Percentiles rank a stretch among this genome's conserved stretches.
These are phyloP conservation scores for Heteractis magnifica DNA, from an alignment of 92 coral and sea anemone genomes.

Conservation along the genomic window DNA sequence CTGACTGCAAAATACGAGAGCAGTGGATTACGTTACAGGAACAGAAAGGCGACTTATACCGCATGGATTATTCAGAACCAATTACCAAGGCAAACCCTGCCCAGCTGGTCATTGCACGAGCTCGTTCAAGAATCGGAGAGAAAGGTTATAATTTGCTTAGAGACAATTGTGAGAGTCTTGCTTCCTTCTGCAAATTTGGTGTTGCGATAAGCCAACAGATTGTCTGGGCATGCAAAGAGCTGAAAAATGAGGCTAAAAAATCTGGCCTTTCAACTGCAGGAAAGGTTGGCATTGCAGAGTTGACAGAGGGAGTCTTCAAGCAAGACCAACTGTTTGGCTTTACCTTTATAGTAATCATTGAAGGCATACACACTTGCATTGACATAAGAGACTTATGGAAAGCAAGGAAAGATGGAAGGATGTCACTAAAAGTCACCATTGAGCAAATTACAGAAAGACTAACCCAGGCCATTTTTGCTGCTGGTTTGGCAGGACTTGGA, in stretches of 20 bases:
- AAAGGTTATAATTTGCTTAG: constrained; percentile 12
- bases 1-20: constrained; percentile 18
- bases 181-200: constrained; percentile 28
- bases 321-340: constrained; percentile 27
- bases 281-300: constrained; percentile 28
- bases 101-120: constrained; percentile 30
- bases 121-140: constrained; percentile 37
- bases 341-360: constrained; percentile 23
- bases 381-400: constrained; percentile 24
- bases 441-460: constrained; percentile 26
- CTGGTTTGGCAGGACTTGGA: constrained; percentile 24
- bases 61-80: constrained; percentile 24
- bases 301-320: background rate
- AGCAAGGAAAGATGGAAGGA: constrained; percentile 19
- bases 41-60: constrained; percentile 25
- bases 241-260: constrained; percentile 6
- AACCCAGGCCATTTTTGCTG: constrained; percentile 19
- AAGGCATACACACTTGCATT: constrained; percentile 22
- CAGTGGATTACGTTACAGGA: constrained; percentile 15
- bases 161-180: constrained; percentile 35
- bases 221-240: constrained; percentile 25
- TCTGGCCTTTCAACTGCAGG: background rate
- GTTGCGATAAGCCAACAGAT: constrained; percentile 38
- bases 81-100: constrained; percentile 23
- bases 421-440: constrained; percentile 7